Conservation (phyloP, 2,888 invertebrate genomes). For the Cheiracanthium punctorium region DNA sequence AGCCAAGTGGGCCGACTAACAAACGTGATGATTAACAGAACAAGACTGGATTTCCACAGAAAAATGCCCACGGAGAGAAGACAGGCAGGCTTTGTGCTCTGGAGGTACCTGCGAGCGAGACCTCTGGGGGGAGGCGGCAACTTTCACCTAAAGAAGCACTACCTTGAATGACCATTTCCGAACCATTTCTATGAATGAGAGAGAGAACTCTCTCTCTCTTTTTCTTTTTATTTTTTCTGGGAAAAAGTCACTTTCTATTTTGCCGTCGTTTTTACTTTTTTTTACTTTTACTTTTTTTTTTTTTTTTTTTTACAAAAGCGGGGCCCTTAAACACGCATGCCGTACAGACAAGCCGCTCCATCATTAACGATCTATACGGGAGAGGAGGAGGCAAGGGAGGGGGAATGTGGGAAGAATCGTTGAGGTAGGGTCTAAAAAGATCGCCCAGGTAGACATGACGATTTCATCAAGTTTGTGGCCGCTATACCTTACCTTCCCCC, state of each 20-base stretch:
- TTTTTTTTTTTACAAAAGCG: neutral
- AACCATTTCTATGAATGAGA: neutral
- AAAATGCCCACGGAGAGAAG: too few relatives aligned
- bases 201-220: too few relatives aligned
- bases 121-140: neutral
- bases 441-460: slow-evolving; percentile 59
- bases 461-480: slow-evolving; percentile 29
- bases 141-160: neutral
- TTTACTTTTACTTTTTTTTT: too few relatives aligned
- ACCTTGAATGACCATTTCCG: neutral
- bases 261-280: too few relatives aligned
- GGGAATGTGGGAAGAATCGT: neutral
- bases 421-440: slow-evolving; percentile 6
- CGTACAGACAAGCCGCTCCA: neutral
- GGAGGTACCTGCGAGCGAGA: too few relatives aligned
- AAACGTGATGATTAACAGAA: too few relatives aligned
- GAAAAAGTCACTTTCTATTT: slow-evolving; percentile 14
- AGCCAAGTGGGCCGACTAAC: too few relatives aligned
- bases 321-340: neutral
- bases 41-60: too few relatives aligned
- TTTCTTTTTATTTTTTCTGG: neutral
- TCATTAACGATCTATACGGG: neutral
- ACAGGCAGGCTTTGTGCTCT: too few relatives aligned
- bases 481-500: neutral
- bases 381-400: neutral